Conservation (phyloP, 2,113 vertebrate species). For the Grammomys dolichurus region DNA sequence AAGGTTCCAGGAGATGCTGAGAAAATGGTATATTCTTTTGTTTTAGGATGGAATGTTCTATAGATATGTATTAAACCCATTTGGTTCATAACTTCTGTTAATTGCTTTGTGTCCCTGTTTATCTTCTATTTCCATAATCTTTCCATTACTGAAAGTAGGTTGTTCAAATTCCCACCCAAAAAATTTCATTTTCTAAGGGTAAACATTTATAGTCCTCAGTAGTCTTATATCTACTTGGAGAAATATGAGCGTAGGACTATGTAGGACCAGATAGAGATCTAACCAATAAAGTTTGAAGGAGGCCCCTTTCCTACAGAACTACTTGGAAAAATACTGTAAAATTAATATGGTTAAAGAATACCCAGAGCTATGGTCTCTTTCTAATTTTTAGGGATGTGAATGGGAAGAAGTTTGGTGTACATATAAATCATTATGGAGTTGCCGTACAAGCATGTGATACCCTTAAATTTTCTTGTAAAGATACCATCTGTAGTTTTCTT, state of each 20-base stretch:
- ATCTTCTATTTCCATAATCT: too few relatives aligned
- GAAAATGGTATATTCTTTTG: too few relatives aligned
- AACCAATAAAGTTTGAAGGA: background rate
- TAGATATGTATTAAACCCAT: too few relatives aligned
- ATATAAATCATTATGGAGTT: background rate
- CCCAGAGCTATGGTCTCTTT: too few relatives aligned
- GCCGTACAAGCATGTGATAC: background rate
- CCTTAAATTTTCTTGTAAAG: background rate
- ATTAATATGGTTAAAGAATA: background rate
- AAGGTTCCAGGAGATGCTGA: too few relatives aligned
- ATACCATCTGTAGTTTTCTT: background rate
- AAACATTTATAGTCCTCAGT: background rate
- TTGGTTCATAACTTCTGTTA: too few relatives aligned
- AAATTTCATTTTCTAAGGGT: background rate
- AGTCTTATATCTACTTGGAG: background rate
- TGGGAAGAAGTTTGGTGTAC: background rate
- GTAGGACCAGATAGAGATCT: background rate
- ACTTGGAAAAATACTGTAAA: background rate
- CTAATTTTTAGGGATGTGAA: background rate
- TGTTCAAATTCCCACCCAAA: too few relatives aligned
- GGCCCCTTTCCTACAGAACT: background rate
- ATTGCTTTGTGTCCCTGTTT: too few relatives aligned
- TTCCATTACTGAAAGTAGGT: too few relatives aligned
- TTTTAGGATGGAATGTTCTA: too few relatives aligned
- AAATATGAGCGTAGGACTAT: background rate